These are phyloP conservation scores for Sinella curviseta DNA, from an alignment of 1,140 invertebrate genomes.

Conservation along the genomic window DNA sequence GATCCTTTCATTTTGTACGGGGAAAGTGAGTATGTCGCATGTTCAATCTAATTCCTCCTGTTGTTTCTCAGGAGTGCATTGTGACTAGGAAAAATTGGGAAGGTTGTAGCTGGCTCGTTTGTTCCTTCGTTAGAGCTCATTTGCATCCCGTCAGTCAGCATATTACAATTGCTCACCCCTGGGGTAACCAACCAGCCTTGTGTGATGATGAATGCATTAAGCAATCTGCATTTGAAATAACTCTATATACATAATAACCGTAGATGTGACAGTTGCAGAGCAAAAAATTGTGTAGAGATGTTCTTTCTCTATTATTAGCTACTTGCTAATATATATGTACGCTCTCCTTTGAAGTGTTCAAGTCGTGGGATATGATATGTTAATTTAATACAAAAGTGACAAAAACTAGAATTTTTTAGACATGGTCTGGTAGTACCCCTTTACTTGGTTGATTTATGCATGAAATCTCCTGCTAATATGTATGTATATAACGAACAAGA, in stretches of 20 bases:
- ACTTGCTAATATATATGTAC: too few species aligned
- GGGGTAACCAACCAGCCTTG: not conserved
- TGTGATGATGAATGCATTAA: slow-evolving; percentile 7
- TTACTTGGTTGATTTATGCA: too few species aligned
- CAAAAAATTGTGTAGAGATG: too few species aligned
- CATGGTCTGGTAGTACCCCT: too few species aligned
- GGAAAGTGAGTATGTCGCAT: not conserved
- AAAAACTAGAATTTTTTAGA: too few species aligned
- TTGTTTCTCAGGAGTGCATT: not conserved
- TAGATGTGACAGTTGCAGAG: not conserved
- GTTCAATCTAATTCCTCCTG: not conserved
- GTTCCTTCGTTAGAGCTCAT: slow-evolving; percentile 15
- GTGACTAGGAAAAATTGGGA: not conserved
- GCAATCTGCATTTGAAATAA: not conserved
- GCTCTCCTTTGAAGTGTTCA: too few species aligned
- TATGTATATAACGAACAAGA: too few species aligned
- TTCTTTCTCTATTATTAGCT: too few species aligned
- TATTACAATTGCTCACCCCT: not conserved
- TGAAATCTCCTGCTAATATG: too few species aligned
- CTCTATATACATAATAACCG: not conserved
- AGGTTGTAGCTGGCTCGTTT: slow-evolving; percentile 4
- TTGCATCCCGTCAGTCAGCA: slow-evolving; percentile 8
- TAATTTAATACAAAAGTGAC: too few species aligned
- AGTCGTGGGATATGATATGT: too few species aligned
- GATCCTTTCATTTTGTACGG: not conserved